A percentile compares a stretch with the other conserved stretches of the same genome.
Conservation (phyloP, 2,888 invertebrate species). For the Dyspetes luteomarginatus region DNA sequence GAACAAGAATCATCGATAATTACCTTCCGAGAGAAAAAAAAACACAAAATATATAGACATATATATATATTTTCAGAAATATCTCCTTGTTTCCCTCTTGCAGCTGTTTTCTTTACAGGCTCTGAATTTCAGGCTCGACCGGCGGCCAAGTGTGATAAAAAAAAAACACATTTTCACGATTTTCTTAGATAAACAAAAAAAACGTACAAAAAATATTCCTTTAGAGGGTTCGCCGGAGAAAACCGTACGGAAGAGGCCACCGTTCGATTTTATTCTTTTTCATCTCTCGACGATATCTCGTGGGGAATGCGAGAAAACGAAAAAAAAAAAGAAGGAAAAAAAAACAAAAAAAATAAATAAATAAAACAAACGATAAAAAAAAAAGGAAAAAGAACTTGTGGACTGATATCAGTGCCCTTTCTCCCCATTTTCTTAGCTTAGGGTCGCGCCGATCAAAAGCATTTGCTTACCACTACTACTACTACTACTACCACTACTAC, state of each 20-base stretch:
- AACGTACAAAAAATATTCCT: slow-evolving; percentile 49
- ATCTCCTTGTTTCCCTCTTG: slow-evolving; percentile 76
- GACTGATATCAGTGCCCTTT: slow-evolving; percentile 83
- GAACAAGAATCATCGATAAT: slow-evolving; percentile 73
- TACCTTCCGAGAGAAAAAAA: slow-evolving; percentile 45
- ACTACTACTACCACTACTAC: slow-evolving; percentile 82
- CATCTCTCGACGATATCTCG: slow-evolving; percentile 51
- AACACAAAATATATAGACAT: slow-evolving; percentile 16
- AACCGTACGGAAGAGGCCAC: slow-evolving; percentile 57
- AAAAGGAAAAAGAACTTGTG: slow-evolving; percentile 71
- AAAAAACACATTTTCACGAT: slow-evolving; percentile 68
- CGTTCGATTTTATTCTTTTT: slow-evolving; percentile 57
- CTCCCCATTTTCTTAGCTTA: slow-evolving; percentile 83
- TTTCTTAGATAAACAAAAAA: slow-evolving; percentile 68
- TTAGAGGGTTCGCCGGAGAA: slow-evolving; percentile 61
- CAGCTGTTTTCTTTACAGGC: slow-evolving; percentile 83
- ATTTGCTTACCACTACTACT: slow-evolving; percentile 83
- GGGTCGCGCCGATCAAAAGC: slow-evolving; percentile 83
- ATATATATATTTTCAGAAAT: slow-evolving; percentile 70
- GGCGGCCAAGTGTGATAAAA: slow-evolving; percentile 70
- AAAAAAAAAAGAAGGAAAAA: slow-evolving; percentile 35
- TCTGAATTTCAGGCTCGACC: slow-evolving; percentile 80
- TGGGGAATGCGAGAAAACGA: slow-evolving; percentile 41
- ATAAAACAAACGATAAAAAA: slow-evolving; percentile 36
- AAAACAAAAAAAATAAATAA: slow-evolving; percentile 31